Evolutionary conservation across 2,797 vertebrate genomes (phyloP).

Genomic region (Macropus fuliginosus): DNA sequence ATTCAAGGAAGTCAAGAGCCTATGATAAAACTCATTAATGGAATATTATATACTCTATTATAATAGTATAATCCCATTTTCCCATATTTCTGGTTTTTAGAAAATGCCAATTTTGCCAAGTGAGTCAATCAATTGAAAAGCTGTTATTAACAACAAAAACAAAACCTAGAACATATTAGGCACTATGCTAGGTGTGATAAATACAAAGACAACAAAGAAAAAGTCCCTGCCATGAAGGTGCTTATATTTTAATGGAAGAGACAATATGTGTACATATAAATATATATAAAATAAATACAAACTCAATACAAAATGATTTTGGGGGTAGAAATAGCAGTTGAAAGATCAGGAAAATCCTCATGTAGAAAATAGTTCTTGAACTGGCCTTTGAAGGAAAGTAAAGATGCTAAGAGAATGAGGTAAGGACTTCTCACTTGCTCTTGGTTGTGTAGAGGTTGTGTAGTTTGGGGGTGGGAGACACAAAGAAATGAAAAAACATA

Average conservation of each 20-base stretch:
- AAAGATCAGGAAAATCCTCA: background rate
- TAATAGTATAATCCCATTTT: background rate
- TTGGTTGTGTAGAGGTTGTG: background rate
- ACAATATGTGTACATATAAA: background rate
- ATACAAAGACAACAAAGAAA: background rate
- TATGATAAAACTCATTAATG: background rate
- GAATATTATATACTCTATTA: background rate
- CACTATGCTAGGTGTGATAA: background rate
- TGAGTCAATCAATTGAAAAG: background rate
- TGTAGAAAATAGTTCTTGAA: background rate
- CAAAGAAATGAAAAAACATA: background rate
- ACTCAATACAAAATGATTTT: background rate
- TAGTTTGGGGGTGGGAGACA: background rate
- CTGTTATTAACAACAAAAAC: background rate
- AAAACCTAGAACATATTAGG: background rate
- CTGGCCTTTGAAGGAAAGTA: background rate
- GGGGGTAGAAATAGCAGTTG: background rate
- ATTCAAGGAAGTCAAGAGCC: background rate
- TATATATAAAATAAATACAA: background rate
- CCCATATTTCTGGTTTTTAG: background rate
- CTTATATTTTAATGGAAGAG: background rate
- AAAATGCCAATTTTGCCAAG: background rate
- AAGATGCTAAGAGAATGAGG: background rate
- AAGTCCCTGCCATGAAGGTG: background rate
- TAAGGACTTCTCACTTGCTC: background rate